phyloP scores from a whole-genome alignment of 2,113 vertebrate species.

The Ranitomeya imitator region DNA sequence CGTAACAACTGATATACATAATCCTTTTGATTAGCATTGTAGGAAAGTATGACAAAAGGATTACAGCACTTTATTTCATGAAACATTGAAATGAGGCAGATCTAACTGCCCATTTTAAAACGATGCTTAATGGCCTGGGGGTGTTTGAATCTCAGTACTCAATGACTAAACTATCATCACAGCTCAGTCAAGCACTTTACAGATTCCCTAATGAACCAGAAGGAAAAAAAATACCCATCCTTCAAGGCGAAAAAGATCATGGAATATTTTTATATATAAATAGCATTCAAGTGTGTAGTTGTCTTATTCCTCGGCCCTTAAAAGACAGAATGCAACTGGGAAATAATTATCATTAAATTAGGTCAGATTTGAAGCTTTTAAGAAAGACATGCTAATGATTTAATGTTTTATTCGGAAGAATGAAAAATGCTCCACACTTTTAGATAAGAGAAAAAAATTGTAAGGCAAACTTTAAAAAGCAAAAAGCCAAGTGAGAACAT shows the following conservation, averaged over 20 bases:
- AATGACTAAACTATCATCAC: slow-evolving; percentile 50
- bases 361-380: slow-evolving; percentile 44
- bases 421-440: neutral
- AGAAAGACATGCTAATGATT: slow-evolving; percentile 43
- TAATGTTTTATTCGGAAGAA: slow-evolving; percentile 18
- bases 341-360: slow-evolving; percentile 21
- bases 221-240: slow-evolving; percentile 28
- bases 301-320: slow-evolving; percentile 26
- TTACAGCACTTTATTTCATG: slow-evolving; percentile 48
- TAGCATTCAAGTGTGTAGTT: neutral
- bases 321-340: slow-evolving; percentile 38
- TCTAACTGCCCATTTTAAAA: slow-evolving; percentile 34
- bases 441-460: neutral
- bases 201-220: slow-evolving; percentile 58
- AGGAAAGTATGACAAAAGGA: slow-evolving; percentile 48
- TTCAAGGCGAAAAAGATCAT: slow-evolving; percentile 44
- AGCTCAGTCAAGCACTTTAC: slow-evolving; percentile 52
- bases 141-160: slow-evolving; percentile 50
- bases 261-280: slow-evolving; percentile 38
- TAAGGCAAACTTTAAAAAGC: neutral
- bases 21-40: slow-evolving; percentile 36
- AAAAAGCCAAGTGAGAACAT: neutral
- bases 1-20: slow-evolving; percentile 48
- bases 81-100: slow-evolving; percentile 5
- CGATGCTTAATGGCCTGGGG: slow-evolving; percentile 28